phyloP scores from a whole-genome alignment of 2,888 invertebrate genomes.

The Eupelmus urozonus region DNA sequence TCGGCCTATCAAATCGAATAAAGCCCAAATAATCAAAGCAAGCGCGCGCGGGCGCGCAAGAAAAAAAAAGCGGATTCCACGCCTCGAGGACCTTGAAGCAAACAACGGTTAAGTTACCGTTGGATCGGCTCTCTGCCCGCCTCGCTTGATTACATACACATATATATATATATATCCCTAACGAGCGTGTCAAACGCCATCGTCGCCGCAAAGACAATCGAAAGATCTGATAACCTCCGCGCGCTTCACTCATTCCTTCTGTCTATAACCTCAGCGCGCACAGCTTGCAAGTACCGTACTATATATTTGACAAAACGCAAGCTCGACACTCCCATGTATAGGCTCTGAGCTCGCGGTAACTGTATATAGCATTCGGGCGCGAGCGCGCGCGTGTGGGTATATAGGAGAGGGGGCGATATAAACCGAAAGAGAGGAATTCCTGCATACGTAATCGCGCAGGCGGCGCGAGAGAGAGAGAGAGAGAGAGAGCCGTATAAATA shows the following conservation, averaged over 20 bases:
- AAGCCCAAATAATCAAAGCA: no score
- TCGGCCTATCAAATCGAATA: no score
- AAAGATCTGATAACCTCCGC: neutral
- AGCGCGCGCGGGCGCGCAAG: neutral
- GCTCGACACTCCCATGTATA: neutral
- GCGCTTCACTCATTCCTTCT: neutral
- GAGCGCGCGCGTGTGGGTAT: neutral
- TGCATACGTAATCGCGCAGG: constrained; percentile 70
- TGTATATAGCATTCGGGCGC: constrained; percentile 25
- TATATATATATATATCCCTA: neutral
- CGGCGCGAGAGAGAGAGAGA: no score
- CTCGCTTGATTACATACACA: no score
- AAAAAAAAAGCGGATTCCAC: neutral
- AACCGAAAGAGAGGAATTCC: constrained; percentile 69
- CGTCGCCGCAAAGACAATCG: constrained; percentile 19
- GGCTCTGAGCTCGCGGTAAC: constrained; percentile 21
- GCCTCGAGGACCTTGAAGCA: constrained; percentile 38
- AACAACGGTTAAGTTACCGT: constrained; percentile 45
- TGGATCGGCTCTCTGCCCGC: neutral
- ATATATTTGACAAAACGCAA: constrained; percentile 38
- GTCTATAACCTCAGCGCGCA: neutral
- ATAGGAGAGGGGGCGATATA: no score
- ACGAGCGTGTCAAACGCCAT: constrained; percentile 32
- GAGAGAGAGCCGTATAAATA: constrained; percentile 61
- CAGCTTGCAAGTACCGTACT: constrained; percentile 28